Conservation (phyloP, 2,888 invertebrate genomes). For the Pandemis heparana region DNA sequence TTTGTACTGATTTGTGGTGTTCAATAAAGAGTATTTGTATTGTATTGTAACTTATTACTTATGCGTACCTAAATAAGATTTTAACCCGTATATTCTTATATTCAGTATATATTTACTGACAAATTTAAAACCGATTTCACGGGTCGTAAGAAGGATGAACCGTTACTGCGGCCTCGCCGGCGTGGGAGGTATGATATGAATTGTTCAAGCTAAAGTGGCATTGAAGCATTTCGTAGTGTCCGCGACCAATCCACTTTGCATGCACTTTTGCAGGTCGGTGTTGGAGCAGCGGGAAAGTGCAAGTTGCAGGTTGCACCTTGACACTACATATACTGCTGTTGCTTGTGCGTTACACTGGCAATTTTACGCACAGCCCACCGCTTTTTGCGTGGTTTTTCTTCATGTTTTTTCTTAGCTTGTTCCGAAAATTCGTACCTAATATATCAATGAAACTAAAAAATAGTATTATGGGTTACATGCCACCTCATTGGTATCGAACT, state of each 20-base stretch:
- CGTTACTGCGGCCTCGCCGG: constrained; percentile 13
- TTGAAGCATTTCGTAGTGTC: constrained; percentile 11
- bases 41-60: no score
- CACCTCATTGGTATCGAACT: background rate
- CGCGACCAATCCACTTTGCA: background rate
- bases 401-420: background rate
- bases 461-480: background rate
- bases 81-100: no score
- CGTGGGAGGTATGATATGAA: constrained; percentile 21
- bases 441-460: background rate
- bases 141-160: constrained; percentile 2
- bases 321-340: background rate
- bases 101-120: background rate
- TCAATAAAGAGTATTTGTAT: no score
- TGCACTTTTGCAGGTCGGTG: background rate
- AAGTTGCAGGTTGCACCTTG: background rate
- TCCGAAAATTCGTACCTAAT: background rate
- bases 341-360: no score
- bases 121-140: background rate
- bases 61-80: no score
- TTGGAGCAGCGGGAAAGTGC: background rate
- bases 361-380: background rate
- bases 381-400: background rate
- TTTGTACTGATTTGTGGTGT: no score
- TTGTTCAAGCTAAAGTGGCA: constrained; percentile 29